Evolutionary conservation across 2,113 vertebrate species (phyloP).

Genomic region (Cervus canadensis): DNA sequence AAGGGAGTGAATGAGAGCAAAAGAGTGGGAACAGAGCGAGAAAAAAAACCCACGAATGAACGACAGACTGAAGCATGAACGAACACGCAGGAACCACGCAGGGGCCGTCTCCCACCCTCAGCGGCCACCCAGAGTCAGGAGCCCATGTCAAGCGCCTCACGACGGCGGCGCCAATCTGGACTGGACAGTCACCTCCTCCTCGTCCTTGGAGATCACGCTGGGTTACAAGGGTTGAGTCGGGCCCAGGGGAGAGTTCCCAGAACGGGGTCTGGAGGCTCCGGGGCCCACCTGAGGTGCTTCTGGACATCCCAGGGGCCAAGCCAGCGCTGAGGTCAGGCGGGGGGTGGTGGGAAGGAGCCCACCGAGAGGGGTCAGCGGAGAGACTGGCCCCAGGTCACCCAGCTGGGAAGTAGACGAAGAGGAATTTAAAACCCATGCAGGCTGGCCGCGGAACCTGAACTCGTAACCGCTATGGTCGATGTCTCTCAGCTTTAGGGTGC

Average conservation of each 20-base stretch:
- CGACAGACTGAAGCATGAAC: rapidly evolving
- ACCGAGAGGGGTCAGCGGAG: too few relatives aligned
- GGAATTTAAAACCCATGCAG: not conserved
- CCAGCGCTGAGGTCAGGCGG: too few relatives aligned
- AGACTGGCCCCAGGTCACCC: not conserved
- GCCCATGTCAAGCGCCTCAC: not conserved
- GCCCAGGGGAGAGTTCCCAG: not conserved
- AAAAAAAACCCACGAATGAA: not conserved
- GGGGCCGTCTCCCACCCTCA: not conserved
- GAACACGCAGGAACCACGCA: rapidly evolving
- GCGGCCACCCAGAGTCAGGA: not conserved
- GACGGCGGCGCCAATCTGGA: rapidly evolving
- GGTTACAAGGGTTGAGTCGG: not conserved
- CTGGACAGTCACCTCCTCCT: not conserved
- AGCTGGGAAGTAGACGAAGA: not conserved
- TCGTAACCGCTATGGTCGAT: not conserved
- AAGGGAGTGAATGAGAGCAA: not conserved
- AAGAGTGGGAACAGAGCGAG: not conserved
- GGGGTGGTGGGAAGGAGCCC: not conserved
- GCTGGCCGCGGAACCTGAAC: not conserved
- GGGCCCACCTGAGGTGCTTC: not conserved
- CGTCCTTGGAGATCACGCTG: not conserved
- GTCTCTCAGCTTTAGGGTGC: not conserved
- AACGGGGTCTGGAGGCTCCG: not conserved
- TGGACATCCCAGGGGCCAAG: too few relatives aligned